These are phyloP conservation scores for Diadema setosum DNA, from an alignment of 35 echinoderm and acorn worm genomes.

Conservation along the genomic window DNA sequence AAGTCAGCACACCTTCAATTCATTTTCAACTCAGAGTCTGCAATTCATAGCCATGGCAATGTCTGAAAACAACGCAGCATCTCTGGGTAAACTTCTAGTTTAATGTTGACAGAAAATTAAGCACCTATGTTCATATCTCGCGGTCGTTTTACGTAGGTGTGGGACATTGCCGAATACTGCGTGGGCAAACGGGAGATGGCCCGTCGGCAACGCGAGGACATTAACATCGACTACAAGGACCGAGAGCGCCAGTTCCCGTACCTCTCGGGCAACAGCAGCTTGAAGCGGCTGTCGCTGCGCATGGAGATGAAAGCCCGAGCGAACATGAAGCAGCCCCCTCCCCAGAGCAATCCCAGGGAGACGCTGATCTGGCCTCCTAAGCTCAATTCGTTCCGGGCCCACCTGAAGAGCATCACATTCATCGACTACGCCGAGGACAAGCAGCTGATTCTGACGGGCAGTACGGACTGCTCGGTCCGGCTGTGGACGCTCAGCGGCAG, in stretches of 20 bases:
- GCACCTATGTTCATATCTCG: too few species aligned
- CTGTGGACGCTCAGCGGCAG: conserved; percentile 94
- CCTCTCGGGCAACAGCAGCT: conserved; percentile 39
- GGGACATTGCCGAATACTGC: conserved; percentile 96
- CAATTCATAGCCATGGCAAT: too few species aligned
- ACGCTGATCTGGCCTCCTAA: conserved; percentile 71
- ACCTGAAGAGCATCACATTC: conserved; percentile 60
- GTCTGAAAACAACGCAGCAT: too few species aligned
- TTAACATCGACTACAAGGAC: neutral
- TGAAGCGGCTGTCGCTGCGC: conserved; percentile 25
- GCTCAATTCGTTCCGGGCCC: conserved; percentile 88
- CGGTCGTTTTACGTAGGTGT: too few species aligned
- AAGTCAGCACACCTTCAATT: too few species aligned
- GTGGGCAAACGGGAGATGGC: conserved; percentile 1
- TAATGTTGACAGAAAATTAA: too few species aligned
- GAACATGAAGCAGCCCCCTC: conserved; percentile 12
- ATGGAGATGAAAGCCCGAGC: conserved; percentile 47
- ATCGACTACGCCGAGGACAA: conserved; percentile 90
- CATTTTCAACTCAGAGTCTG: too few species aligned
- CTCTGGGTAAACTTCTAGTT: too few species aligned
- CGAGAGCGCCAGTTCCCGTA: conserved; percentile 60
- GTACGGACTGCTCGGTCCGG: conserved; percentile 80
- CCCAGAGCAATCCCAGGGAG: conserved; percentile 67
- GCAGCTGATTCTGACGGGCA: conserved; percentile 66
- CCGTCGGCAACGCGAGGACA: neutral